Evolutionary conservation across 2,797 vertebrate species (phyloP).

Genomic region (Catostomus latipinnis): DNA sequence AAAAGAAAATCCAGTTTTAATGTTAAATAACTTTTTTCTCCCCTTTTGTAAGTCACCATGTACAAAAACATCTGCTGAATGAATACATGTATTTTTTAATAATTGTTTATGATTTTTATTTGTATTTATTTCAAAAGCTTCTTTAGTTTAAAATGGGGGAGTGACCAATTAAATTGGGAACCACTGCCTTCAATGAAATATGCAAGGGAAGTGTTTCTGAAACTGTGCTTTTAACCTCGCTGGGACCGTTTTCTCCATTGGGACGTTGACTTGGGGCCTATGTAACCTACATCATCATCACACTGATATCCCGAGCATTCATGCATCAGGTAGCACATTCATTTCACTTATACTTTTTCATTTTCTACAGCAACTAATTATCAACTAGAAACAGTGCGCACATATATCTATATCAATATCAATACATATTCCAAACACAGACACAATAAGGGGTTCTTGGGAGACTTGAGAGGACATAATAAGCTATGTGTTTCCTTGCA

Average conservation of each 20-base stretch:
- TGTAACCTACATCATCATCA: conserved; percentile 44
- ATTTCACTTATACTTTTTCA: conserved; percentile 41
- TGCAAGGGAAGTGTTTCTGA: no score
- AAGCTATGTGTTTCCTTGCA: conserved; percentile 27
- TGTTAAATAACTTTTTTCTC: no score
- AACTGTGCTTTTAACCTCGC: conserved; percentile 1
- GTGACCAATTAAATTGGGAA: no score
- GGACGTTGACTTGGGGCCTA: conserved; percentile 26
- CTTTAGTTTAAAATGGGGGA: no score
- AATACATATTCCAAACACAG: conserved; percentile 50
- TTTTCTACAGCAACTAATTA: conserved; percentile 59
- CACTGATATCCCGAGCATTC: conserved; percentile 40
- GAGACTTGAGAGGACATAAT: conserved; percentile 49
- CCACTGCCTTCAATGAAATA: no score
- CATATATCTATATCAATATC: conserved; percentile 32
- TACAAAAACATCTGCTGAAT: no score
- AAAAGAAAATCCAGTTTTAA: no score
- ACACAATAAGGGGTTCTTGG: conserved; percentile 51
- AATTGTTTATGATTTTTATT: no score
- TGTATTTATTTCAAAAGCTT: no score
- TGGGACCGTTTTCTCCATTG: conserved; percentile 47
- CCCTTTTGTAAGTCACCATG: no score
- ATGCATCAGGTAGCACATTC: conserved; percentile 52
- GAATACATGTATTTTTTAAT: no score
- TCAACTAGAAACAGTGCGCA: conserved; percentile 53